Evolutionary conservation across 1,140 invertebrate genomes (phyloP), one percentile per base, ranked within the genome.

Genomic region (Calliphora vicina): DNA sequence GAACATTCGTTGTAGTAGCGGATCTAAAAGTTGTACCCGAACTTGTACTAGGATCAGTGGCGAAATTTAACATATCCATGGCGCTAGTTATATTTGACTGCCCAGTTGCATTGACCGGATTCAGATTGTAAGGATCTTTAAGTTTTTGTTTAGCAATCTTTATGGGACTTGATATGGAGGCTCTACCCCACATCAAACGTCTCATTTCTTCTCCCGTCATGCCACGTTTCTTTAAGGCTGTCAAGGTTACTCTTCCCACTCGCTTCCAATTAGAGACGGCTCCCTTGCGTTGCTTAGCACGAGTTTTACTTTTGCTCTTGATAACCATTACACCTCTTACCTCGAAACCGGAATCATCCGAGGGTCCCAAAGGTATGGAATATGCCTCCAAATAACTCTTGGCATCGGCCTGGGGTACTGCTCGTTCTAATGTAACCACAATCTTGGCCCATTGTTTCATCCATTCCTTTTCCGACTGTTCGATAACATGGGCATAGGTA

Each of bases 401-500:
- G 3, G 97, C 95, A 86, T 98, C 96, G 78, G 96, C 93, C 88
- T 96, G 96, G 0, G 96, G 96, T 23, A 99, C 96, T 0, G 97
- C 97, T 45, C 98, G 91, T 90, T 99, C 98, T 85, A 99, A 88
- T 0, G 97, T 96, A 13, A 99, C 97, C 5, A 99, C 97, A 85
- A 99, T 99, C 91, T 99, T 99, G 0, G 98, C 98, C 97, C 98
- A 99, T 93, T 98, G 98, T 92, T 99, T 99, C 89, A 99, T 95
- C 96, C 97, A 99, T 91, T 99, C 98, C 90, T 99, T 99, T 91
- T 99, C 98, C 73, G 98, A 99, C 89, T 98, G 97, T 89, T 98
- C 96, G 83, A 99, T 99, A 76, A 99, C 97, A 86, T 99, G 96
- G 4, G 98, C 97, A 88, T 99, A 99, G 0, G 98, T 99, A 90